phyloP scores from a whole-genome alignment of 2,113 vertebrate species.

The Melanotaenia duboulayi region DNA sequence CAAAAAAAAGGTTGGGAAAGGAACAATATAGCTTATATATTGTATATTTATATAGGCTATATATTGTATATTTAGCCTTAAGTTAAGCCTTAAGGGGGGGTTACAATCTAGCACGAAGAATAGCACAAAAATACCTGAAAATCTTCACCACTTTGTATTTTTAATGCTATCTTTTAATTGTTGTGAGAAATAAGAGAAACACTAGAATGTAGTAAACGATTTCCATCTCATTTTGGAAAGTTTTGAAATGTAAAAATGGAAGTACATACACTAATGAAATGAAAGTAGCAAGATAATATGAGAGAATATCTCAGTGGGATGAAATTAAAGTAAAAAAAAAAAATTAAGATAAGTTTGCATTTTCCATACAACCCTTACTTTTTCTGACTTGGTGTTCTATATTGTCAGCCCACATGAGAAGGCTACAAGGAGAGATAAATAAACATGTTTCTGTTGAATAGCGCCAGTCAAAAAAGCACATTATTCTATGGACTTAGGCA shows the following conservation, averaged over 20 bases:
- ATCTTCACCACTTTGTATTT: too few species aligned
- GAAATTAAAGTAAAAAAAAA: neutral
- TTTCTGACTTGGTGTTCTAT: neutral
- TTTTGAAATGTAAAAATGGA: neutral
- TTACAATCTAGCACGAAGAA: too few species aligned
- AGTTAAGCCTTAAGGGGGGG: too few species aligned
- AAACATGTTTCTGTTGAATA: constrained; percentile 21
- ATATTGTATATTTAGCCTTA: too few species aligned
- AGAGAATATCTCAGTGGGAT: neutral
- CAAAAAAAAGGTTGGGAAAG: too few species aligned
- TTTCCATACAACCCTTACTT: neutral
- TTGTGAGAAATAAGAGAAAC: too few species aligned
- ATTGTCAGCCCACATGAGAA: constrained; percentile 21
- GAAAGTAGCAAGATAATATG: neutral
- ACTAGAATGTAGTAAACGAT: too few species aligned
- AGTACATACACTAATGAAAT: neutral
- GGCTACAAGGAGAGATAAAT: neutral
- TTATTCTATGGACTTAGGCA: constrained; percentile 15
- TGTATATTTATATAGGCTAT: too few species aligned
- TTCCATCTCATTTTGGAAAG: neutral
- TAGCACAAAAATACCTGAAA: too few species aligned
- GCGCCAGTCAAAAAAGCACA: neutral
- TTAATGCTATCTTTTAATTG: too few species aligned
- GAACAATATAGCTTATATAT: too few species aligned
- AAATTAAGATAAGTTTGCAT: neutral